phyloP scores from a whole-genome alignment of 2,797 vertebrate species.

The Acropternis orthonyx region DNA sequence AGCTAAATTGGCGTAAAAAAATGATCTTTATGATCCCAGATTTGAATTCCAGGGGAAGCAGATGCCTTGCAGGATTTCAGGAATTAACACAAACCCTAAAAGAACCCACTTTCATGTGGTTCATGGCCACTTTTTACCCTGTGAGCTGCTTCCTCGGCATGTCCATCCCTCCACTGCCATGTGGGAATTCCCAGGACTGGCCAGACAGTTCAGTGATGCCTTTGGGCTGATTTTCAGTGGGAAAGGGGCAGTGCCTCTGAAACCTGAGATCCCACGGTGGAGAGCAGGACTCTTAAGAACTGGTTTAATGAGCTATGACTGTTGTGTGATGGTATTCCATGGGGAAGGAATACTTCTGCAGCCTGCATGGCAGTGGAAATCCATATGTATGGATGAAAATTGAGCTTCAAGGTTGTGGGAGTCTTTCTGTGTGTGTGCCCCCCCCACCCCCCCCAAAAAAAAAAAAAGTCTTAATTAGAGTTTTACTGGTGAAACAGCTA shows the following conservation, averaged over 20 bases:
- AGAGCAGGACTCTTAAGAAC: neutral
- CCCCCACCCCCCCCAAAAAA: too few species aligned
- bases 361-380: neutral
- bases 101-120: rapidly evolving
- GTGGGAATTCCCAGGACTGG: neutral
- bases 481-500: neutral
- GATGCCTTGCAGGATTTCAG: neutral
- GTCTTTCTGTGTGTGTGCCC: too few species aligned
- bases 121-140: too few species aligned
- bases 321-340: neutral
- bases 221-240: neutral
- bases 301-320: neutral
- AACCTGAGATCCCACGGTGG: neutral
- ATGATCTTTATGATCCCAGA: neutral
- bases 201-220: rapidly evolving
- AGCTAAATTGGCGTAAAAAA: neutral
- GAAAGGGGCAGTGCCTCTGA: neutral
- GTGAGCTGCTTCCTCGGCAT: too few species aligned
- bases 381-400: rapidly evolving
- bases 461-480: neutral
- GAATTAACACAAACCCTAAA: neutral
- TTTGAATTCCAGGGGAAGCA: neutral
- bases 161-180: rapidly evolving
- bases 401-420: neutral
- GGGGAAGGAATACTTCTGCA: neutral